phyloP scores from a whole-genome alignment of 1,140 invertebrate genomes.

The Meteorus sp. region DNA sequence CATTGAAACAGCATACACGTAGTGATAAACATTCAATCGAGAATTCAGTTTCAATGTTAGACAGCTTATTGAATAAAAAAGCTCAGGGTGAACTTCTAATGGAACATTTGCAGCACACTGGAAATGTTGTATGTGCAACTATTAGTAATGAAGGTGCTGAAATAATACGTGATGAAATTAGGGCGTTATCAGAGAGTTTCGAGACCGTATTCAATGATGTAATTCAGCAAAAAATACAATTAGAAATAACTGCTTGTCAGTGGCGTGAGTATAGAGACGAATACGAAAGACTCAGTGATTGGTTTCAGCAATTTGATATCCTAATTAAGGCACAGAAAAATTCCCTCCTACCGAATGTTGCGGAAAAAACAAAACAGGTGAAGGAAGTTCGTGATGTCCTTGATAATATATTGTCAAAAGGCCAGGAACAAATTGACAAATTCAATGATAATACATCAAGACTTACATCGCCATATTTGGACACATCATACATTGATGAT shows the following conservation, averaged over 20 bases:
- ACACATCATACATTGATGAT: constrained; percentile 89
- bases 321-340: constrained; percentile 89
- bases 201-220: constrained; percentile 84
- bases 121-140: constrained; percentile 81
- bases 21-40: constrained; percentile 88
- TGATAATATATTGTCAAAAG: constrained; percentile 72
- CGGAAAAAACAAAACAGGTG: constrained; percentile 86
- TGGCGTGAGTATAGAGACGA: constrained; percentile 92
- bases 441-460: constrained; percentile 78
- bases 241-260: constrained; percentile 79
- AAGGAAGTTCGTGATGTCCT: constrained; percentile 78
- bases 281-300: constrained; percentile 87
- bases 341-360: constrained; percentile 75
- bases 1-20: constrained; percentile 79
- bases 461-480: constrained; percentile 80
- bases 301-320: constrained; percentile 92
- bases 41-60: constrained; percentile 81
- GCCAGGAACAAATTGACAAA: constrained; percentile 82
- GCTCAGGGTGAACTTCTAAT: constrained; percentile 86
- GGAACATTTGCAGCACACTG: constrained; percentile 83
- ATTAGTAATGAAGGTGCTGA: constrained; percentile 79
- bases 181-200: constrained; percentile 80
- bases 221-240: constrained; percentile 78
- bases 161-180: constrained; percentile 82
- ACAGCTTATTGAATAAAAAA: constrained; percentile 84